Evolutionary conservation across 2,888 invertebrate genomes (phyloP).

Genomic region (Heterodera filipjevi): DNA sequence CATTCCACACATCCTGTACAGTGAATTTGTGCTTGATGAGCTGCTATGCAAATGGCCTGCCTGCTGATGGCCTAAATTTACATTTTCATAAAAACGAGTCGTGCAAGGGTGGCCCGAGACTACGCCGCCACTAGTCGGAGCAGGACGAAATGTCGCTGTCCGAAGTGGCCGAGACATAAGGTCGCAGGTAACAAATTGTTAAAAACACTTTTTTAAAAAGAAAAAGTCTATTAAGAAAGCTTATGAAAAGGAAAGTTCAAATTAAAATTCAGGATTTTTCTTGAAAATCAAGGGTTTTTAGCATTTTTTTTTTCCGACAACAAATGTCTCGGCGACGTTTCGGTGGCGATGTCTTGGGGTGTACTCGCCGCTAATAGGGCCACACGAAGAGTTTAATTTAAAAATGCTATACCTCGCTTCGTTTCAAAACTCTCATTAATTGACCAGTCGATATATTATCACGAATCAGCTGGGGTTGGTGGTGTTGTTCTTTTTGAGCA

Average conservation of each 20-base stretch:
- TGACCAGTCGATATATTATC: not conserved
- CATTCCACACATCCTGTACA: conserved; percentile 56
- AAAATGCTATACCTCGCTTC: conserved; percentile 20
- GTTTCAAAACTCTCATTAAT: not conserved
- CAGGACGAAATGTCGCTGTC: no score
- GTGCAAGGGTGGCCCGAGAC: no score
- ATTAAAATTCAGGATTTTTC: not conserved
- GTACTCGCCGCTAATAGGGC: no score
- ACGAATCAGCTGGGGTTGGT: not conserved
- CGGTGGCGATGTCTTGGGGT: no score
- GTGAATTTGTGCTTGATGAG: conserved; percentile 48
- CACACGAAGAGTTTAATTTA: conserved; percentile 1
- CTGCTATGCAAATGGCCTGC: conserved; percentile 25
- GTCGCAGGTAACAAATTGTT: no score
- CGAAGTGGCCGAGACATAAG: no score
- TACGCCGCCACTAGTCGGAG: no score
- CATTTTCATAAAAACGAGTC: no score
- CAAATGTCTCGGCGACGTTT: no score
- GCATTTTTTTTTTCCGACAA: not conserved
- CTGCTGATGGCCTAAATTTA: not conserved
- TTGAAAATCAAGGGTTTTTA: not conserved
- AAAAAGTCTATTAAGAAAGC: no score
- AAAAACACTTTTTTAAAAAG: no score
- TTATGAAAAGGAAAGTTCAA: no score
- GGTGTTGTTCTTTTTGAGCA: not conserved